Evolutionary conservation across 2,113 vertebrate genomes (phyloP), one percentile per base, ranked within the genome.

Genomic region (Psilopsiagon aymara): DNA sequence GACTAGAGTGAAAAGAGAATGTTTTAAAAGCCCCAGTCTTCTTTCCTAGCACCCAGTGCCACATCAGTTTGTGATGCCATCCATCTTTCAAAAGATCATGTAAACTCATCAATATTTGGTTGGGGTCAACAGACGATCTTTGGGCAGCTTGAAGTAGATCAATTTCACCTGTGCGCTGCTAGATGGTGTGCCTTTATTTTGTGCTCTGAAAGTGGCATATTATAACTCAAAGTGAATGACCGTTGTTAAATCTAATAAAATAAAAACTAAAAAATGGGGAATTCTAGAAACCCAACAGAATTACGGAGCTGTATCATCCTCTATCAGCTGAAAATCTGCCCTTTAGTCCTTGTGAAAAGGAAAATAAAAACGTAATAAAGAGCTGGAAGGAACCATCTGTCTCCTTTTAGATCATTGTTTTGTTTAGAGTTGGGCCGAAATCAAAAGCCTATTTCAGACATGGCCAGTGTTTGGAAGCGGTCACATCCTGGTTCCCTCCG

Each of bases 351-450:
- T 81, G 33, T 31, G 31, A 88, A 70, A 73, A 70, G 51, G 51
- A 64, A 78, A 86, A 93, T 78, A 92, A 63, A 97, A 93, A 31
- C 53, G 49, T 79, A 82, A 1, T 31, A 37, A 66, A 46, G 46
- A 87, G 57, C 52, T 94, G 70, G 90, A 82, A 82, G 63, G 70
- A 79, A 49, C 91, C 91, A 84, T 92, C 91, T 95, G 81, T 84
- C 70, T 91, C 84, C 57, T 82, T 93, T 85, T 46, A 37, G 44
- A 57, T 91, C 0, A 0, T 15, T 73, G 78, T 57, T 94, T 87
- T 91, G 70, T 82, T 95, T 82, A 4, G 20, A 82, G 21, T 27
- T 92, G 91, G 31, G 84, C 25, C 44, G 27, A 63, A 77, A 77
- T 47, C 87, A 85, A 85, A 92, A 85, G 4, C 35, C 35, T 37